Conservation (phyloP, 2,888 invertebrate species). For the Helicoverpa assulta region DNA sequence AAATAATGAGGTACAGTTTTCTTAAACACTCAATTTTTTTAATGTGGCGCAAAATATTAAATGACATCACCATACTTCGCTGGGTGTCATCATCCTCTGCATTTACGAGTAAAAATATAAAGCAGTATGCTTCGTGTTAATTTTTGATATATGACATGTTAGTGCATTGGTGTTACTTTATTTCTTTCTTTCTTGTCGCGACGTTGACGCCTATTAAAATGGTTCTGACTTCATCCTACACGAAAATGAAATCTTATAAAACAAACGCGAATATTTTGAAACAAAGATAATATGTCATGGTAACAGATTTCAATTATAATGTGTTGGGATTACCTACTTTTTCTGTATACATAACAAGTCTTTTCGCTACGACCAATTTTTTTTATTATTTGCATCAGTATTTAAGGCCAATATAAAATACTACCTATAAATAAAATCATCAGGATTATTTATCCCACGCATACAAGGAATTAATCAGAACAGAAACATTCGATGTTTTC, state of each 20-base stretch:
- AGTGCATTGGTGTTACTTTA: slow-evolving; percentile 25
- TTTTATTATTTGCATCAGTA: too few relatives aligned
- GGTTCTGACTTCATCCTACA: slow-evolving; percentile 9
- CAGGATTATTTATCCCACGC: slow-evolving; percentile 11
- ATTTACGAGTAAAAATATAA: slow-evolving; percentile 6
- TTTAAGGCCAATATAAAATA: too few relatives aligned
- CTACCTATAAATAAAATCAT: not conserved
- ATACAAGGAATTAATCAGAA: slow-evolving; percentile 13
- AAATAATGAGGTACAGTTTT: not conserved
- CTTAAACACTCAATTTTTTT: not conserved
- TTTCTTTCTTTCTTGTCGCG: slow-evolving; percentile 17
- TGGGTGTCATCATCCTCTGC: not conserved
- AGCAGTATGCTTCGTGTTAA: slow-evolving; percentile 37
- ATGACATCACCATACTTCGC: not conserved
- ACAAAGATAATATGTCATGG: too few relatives aligned
- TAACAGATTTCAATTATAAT: too few relatives aligned
- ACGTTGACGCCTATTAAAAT: slow-evolving; percentile 32
- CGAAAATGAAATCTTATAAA: not conserved
- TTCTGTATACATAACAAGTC: too few relatives aligned
- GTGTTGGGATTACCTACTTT: too few relatives aligned
- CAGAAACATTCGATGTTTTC: slow-evolving; percentile 17
- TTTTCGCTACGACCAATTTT: too few relatives aligned
- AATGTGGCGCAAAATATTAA: not conserved
- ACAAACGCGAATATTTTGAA: too few relatives aligned
- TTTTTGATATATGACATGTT: slow-evolving; percentile 30